Conservation (phyloP, 2,888 invertebrate species). For the Hypsopygia costalis region DNA sequence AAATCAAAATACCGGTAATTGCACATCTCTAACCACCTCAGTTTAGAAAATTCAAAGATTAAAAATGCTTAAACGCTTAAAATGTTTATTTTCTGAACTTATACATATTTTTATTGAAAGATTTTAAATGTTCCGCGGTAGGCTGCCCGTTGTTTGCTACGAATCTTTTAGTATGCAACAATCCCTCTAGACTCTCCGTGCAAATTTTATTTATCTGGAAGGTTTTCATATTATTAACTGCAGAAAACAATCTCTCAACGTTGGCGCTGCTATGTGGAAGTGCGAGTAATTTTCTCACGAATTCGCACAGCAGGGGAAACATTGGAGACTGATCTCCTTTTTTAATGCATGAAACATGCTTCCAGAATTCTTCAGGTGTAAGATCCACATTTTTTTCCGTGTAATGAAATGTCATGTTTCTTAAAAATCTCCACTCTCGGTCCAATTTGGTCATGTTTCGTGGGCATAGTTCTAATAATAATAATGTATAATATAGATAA, state of each 20-base stretch:
- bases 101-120: constrained; percentile 20
- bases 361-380: constrained; percentile 18
- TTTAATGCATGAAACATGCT: constrained; percentile 19
- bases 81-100: constrained; percentile 6
- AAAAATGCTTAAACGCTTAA: not conserved
- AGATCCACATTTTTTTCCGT: no score
- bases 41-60: not conserved
- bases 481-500: no score
- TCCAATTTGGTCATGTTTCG: no score
- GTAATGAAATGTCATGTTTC: no score
- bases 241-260: constrained; percentile 19
- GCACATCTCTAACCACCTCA: no score
- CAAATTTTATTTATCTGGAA: constrained; percentile 15
- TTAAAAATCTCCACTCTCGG: no score
- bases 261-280: constrained; percentile 20
- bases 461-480: no score
- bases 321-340: constrained; percentile 21
- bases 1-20: no score
- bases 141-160: constrained; percentile 16
- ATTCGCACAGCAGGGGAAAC: constrained; percentile 19
- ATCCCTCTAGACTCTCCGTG: constrained; percentile 15
- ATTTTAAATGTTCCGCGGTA: constrained; percentile 14
- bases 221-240: constrained; percentile 20
- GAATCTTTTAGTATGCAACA: constrained; percentile 15
- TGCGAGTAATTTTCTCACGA: constrained; percentile 17